Conservation (phyloP, 2,113 vertebrate genomes). For the Polypterus senegalus region DNA sequence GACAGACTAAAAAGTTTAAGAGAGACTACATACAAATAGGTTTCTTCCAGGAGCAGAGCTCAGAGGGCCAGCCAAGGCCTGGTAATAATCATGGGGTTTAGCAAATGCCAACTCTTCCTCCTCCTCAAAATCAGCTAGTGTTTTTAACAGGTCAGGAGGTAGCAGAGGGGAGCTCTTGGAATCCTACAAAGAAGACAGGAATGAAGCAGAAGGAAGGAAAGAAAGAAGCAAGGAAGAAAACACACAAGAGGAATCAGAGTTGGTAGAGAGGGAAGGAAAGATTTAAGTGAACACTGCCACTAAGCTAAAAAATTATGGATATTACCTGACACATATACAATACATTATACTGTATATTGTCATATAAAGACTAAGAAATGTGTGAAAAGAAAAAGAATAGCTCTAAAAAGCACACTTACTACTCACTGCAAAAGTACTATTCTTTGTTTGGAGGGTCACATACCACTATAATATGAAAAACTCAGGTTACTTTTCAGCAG, state of each 20-base stretch:
- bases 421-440: neutral
- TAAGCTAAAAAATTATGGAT: too few relatives aligned
- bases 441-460: rapidly evolving
- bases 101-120: constrained; percentile 95
- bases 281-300: neutral
- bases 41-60: constrained; percentile 91
- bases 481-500: too few relatives aligned
- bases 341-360: too few relatives aligned
- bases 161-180: constrained; percentile 96
- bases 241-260: constrained; percentile 34
- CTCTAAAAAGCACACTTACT: constrained; percentile 9
- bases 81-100: constrained; percentile 98
- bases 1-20: constrained; percentile 18
- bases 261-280: constrained; percentile 13
- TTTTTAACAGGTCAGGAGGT: constrained; percentile 98
- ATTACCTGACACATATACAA: too few relatives aligned
- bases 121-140: constrained; percentile 96
- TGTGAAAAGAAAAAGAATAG: constrained; percentile 7
- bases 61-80: constrained; percentile 88
- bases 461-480: too few relatives aligned
- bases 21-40: constrained; percentile 91
- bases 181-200: constrained; percentile 60
- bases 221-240: constrained; percentile 28
- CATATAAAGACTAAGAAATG: neutral
- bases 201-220: constrained; percentile 60